phyloP scores from a whole-genome alignment of 2,113 vertebrate genomes.

The Spizaetus ornatus region DNA sequence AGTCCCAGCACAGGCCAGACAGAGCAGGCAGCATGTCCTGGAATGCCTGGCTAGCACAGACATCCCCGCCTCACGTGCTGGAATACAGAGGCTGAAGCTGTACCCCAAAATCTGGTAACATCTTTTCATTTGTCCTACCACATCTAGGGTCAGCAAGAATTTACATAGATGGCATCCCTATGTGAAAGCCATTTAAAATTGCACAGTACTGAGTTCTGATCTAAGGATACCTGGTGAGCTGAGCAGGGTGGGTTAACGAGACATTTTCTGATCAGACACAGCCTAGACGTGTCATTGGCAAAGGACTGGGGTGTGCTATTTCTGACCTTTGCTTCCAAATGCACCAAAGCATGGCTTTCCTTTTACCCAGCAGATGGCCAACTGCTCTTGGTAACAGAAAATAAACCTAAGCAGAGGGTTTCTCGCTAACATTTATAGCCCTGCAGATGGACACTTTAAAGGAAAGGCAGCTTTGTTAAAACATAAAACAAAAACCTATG shows the following conservation, averaged over 20 bases:
- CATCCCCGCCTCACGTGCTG: not conserved
- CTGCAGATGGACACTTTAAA: conserved; percentile 17
- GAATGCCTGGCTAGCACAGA: not conserved
- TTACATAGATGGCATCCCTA: not conserved
- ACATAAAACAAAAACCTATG: not conserved
- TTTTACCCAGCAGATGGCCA: conserved; percentile 7
- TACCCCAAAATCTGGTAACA: not conserved
- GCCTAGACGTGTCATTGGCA: not conserved
- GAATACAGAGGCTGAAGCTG: not conserved
- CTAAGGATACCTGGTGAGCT: not conserved
- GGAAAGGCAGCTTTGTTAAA: conserved; percentile 12
- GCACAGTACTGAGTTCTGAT: not conserved
- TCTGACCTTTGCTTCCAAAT: conserved; percentile 15
- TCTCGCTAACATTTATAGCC: not conserved
- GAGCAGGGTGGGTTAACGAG: not conserved
- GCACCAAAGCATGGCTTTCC: not conserved
- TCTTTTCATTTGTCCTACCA: not conserved
- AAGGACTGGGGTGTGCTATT: not conserved
- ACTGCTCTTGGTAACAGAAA: conserved; percentile 26
- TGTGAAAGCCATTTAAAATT: not conserved
- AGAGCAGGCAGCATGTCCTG: not conserved
- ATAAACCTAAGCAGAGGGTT: conserved; percentile 22
- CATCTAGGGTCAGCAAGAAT: not conserved
- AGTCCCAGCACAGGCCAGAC: not conserved
- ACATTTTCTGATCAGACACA: not conserved